Conservation (phyloP, 2,113 vertebrate species). For the Agelaius tricolor region DNA sequence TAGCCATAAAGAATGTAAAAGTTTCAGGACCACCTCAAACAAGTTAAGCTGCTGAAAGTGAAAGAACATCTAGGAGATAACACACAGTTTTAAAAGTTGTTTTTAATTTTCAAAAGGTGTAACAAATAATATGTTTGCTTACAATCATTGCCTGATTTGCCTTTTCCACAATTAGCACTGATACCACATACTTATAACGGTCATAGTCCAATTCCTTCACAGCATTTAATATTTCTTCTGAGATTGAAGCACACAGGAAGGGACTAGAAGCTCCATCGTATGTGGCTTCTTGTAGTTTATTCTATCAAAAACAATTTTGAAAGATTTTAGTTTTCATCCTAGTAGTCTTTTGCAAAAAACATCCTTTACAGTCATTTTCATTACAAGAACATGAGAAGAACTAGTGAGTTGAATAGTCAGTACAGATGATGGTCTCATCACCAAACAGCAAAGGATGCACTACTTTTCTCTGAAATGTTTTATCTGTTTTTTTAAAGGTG, state of each 20-base stretch:
- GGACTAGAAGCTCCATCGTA: slow-evolving; percentile 55
- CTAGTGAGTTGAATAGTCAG: neutral
- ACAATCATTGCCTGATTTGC: slow-evolving; percentile 75
- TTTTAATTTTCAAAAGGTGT: neutral
- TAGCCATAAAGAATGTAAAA: neutral
- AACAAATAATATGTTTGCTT: slow-evolving; percentile 33
- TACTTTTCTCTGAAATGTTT: neutral
- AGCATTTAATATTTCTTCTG: slow-evolving; percentile 68
- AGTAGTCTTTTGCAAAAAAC: neutral
- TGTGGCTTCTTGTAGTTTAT: slow-evolving; percentile 58
- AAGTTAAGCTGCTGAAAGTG: neutral
- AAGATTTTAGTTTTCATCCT: neutral
- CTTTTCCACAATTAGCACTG: slow-evolving; percentile 76
- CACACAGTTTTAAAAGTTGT: neutral
- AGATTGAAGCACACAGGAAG: slow-evolving; percentile 66
- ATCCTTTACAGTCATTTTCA: neutral
- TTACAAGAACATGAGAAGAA: neutral
- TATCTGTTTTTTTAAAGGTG: neutral
- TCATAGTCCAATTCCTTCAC: slow-evolving; percentile 71
- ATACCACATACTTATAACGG: slow-evolving; percentile 75
- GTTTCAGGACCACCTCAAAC: neutral
- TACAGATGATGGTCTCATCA: neutral
- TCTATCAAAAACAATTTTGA: slow-evolving; percentile 64
- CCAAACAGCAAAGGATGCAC: neutral
- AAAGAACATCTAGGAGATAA: neutral